Percentiles rank a stretch among this genome's conserved stretches.
These are phyloP conservation scores for Onthophagus taurus DNA, from an alignment of 1,140 invertebrate species.

Conservation along the genomic window DNA sequence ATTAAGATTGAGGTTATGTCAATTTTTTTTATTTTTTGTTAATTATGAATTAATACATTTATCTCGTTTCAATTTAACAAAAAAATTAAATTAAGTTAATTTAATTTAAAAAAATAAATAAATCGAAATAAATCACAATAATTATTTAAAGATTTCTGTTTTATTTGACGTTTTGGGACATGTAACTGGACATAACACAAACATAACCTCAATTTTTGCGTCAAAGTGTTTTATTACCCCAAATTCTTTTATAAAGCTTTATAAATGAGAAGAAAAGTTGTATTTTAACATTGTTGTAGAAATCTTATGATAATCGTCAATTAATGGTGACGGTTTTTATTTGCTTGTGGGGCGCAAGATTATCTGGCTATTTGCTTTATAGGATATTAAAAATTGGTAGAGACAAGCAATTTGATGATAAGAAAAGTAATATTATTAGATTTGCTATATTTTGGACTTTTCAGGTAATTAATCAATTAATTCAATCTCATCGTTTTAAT, in stretches of 20 bases:
- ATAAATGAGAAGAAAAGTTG: slow-evolving; percentile 1
- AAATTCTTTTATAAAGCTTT: neutral
- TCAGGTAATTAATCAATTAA: slow-evolving; percentile 47
- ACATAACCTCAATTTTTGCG: too few relatives aligned
- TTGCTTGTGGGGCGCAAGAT: slow-evolving; percentile 72
- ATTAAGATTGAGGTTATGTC: too few relatives aligned
- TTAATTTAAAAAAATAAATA: too few relatives aligned
- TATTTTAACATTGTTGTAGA: slow-evolving; percentile 43
- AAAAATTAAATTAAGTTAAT: too few relatives aligned
- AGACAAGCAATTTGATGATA: slow-evolving; percentile 84
- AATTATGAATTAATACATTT: too few relatives aligned
- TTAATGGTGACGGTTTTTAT: slow-evolving; percentile 80
- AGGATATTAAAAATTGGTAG: slow-evolving; percentile 81
- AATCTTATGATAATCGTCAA: slow-evolving; percentile 72
- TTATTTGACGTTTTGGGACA: too few relatives aligned
- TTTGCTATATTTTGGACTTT: slow-evolving; percentile 89
- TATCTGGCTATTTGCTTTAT: slow-evolving; percentile 79
- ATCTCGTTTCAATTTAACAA: too few relatives aligned
- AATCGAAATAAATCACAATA: too few relatives aligned
- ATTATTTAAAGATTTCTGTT: too few relatives aligned
- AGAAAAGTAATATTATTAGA: slow-evolving; percentile 71
- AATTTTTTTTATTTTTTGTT: too few relatives aligned
- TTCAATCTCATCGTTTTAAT: neutral
- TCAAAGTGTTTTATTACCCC: neutral
- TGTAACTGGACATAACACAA: too few relatives aligned